Conservation (phyloP, 2,113 vertebrate genomes). For the Sinocyclocheilus anshuiensis region DNA sequence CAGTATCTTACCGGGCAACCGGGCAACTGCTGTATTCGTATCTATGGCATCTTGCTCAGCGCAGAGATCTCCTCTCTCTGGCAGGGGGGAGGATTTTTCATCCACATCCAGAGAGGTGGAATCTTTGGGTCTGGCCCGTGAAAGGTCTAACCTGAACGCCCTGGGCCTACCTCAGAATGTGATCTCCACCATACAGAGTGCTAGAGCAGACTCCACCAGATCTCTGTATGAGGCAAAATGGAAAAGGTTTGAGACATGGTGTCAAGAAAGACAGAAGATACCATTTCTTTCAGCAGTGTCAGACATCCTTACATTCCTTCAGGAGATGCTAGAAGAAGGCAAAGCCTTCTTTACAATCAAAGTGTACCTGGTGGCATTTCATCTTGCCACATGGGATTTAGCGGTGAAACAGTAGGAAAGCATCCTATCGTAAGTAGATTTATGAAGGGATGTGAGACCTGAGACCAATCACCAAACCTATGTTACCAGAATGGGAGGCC, state of each 20-base stretch:
- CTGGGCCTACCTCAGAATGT: background rate
- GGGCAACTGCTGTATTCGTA: background rate
- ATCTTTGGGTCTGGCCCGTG: background rate
- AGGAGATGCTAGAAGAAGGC: background rate
- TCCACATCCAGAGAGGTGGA: background rate
- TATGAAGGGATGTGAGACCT: background rate
- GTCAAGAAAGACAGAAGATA: background rate
- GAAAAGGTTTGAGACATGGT: background rate
- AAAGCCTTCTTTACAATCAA: background rate
- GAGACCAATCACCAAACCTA: background rate
- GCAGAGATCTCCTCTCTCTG: background rate
- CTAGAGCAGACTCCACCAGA: background rate
- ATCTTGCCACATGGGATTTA: background rate
- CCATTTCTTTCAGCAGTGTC: background rate
- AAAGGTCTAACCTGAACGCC: background rate
- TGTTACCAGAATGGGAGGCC: background rate
- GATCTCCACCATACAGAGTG: background rate
- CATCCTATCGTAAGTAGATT: background rate
- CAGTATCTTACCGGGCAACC: background rate
- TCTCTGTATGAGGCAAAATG: no score
- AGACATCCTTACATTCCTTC: background rate
- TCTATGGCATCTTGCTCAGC: no score
- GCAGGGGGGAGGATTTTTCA: background rate
- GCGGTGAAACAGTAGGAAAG: background rate
- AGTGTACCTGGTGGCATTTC: background rate